Evolutionary conservation across 2,797 vertebrate species (phyloP), one percentile per base, ranked within the genome.

Genomic region (Limnodromus scolopaceus): DNA sequence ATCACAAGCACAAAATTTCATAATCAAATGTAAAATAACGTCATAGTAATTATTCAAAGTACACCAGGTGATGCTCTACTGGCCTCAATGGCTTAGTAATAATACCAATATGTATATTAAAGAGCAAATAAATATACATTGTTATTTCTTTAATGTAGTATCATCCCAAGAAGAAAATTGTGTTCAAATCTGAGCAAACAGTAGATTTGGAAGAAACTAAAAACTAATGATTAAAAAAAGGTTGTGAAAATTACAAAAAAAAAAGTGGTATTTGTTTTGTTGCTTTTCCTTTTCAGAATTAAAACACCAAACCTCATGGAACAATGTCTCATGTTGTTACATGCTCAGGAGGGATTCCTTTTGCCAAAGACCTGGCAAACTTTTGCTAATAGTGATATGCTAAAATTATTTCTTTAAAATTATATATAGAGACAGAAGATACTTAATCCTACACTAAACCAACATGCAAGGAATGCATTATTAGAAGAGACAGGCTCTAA

Each of bases 121-220:
- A 78, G 71, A 58, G 78, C 87, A 93, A 92, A 92, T 57, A 95
- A 91, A 91, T 25, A 69, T 25, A 79, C 48, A 51, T 54, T 81
- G 32, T 92, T 94, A 9, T 81, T 86, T 95, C 72, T 92, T 82
- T 84, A 94, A 89, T 77, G 61, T 49, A 86, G 14, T 38, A 34
- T 75, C 68, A 93, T 76, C 58, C 51, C 84, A 43, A 36, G 38
- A 97, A 97, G 87, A 82, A 93, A 96, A 94, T 32, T 83, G 38
- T 75, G 58, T 96, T 95, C 13, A 95, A 92, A 89, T 60, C 45
- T 70, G 58, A 84, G 36, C n/a, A 45, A 87, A 77, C 18, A 65
- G 48, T 17, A 71, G 19, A 82, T 78, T 57, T 74, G 22, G 23
- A 58, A 30, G 22, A 60, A 89, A 63, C 10, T 38, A 54, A 63